A percentile compares a stretch with the other conserved stretches of the same genome.
phyloP scores from a whole-genome alignment of 2,797 vertebrate species.

The Phalloptychus januarius region DNA sequence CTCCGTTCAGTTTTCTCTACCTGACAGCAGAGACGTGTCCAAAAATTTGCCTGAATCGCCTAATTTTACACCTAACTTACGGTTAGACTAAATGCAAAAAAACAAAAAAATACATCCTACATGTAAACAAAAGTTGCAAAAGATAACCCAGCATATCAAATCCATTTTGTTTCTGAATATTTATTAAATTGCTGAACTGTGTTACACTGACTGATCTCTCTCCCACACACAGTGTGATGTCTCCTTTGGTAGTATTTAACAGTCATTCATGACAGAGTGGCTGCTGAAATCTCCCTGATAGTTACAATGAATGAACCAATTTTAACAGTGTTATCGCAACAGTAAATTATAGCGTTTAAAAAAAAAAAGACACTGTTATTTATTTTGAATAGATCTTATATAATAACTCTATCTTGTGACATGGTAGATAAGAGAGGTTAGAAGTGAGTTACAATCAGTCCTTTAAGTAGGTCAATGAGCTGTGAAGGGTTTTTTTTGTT shows the following conservation, averaged over 20 bases:
- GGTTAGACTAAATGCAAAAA: background rate
- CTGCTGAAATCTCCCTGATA: background rate
- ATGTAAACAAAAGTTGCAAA: background rate
- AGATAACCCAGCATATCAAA: background rate
- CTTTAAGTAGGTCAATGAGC: background rate
- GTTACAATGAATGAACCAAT: background rate
- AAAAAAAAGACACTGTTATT: background rate
- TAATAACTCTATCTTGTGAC: background rate
- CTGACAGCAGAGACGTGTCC: background rate
- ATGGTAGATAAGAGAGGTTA: background rate
- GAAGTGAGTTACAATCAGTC: background rate
- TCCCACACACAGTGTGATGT: background rate
- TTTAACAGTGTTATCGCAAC: background rate
- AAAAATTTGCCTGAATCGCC: background rate
- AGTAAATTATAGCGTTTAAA: background rate
- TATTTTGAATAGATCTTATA: background rate
- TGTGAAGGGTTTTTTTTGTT: background rate
- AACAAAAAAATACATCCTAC: background rate
- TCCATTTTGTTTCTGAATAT: background rate
- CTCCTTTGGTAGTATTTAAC: background rate
- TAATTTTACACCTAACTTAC: background rate
- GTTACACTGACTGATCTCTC: background rate
- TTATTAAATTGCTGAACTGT: background rate
- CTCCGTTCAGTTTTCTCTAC: conserved; percentile 42
- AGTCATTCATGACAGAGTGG: background rate